Evolutionary conservation across 2,113 vertebrate species (phyloP).

Genomic region (Scatophagus argus): DNA sequence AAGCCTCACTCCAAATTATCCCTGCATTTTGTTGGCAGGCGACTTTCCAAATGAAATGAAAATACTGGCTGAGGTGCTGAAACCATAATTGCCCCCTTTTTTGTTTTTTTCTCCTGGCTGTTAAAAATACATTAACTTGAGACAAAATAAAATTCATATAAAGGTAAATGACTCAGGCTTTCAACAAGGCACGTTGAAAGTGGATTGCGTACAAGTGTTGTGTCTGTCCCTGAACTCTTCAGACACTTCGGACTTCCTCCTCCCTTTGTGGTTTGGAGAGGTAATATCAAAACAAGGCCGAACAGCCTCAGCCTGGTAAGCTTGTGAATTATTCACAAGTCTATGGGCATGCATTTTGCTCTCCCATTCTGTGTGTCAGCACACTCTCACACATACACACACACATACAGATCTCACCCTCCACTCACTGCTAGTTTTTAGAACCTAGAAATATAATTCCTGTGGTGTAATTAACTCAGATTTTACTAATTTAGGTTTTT

Average conservation of each 20-base stretch:
- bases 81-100: not conserved
- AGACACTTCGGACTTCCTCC: slow-evolving; percentile 10
- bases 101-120: not conserved
- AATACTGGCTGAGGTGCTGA: not conserved
- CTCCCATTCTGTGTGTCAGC: slow-evolving; percentile 30
- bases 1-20: not conserved
- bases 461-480: slow-evolving; percentile 35
- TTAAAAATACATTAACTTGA: not conserved
- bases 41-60: no score
- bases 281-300: slow-evolving; percentile 46
- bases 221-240: not conserved
- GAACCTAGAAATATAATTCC: slow-evolving; percentile 18
- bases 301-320: slow-evolving; percentile 41
- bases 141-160: not conserved
- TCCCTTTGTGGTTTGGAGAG: slow-evolving; percentile 39
- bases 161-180: not conserved
- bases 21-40: not conserved
- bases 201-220: not conserved
- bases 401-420: not conserved
- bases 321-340: slow-evolving; percentile 64
- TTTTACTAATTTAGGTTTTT: slow-evolving; percentile 18
- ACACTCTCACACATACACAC: not conserved
- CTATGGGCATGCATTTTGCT: slow-evolving; percentile 37
- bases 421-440: slow-evolving; percentile 18
- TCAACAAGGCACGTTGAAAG: not conserved